Percentiles rank a stretch among this genome's conserved stretches.
These are phyloP conservation scores for Zoanthus solanderi DNA, from an alignment of 92 coral and sea anemone species.

Conservation along the genomic window DNA sequence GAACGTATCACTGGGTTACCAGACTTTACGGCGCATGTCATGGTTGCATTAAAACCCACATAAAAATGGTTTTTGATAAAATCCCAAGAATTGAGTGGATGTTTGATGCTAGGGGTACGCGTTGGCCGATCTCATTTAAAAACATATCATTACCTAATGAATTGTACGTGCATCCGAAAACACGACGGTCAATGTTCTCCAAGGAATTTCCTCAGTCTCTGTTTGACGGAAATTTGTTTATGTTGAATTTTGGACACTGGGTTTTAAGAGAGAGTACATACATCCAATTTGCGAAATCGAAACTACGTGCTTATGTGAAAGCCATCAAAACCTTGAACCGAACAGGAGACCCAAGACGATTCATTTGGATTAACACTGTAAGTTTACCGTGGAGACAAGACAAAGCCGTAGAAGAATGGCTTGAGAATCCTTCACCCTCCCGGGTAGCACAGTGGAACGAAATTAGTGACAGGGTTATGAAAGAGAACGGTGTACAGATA, in stretches of 20 bases:
- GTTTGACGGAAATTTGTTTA: constrained; percentile 82
- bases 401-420: constrained; percentile 88
- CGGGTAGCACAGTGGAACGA: constrained; percentile 83
- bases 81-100: constrained; percentile 99
- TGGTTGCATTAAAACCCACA: constrained; percentile 92
- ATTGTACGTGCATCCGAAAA: constrained; percentile 86
- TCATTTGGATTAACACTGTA: constrained; percentile 93
- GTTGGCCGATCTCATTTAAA: constrained; percentile 96
- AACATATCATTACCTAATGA: constrained; percentile 85
- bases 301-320: constrained; percentile 77
- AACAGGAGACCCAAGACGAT: constrained; percentile 65
- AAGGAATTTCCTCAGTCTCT: constrained; percentile 81
- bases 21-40: constrained; percentile 89
- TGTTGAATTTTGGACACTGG: constrained; percentile 99
- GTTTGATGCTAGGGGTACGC: constrained; percentile 98
- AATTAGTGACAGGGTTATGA: constrained; percentile 76
- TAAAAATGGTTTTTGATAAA: constrained; percentile 91
- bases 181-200: constrained; percentile 91
- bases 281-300: constrained; percentile 65
- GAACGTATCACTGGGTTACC: constrained; percentile 98
- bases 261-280: constrained; percentile 91
- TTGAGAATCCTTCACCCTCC: constrained; percentile 95
- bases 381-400: constrained; percentile 97
- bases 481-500: constrained; percentile 78
- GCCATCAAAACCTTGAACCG: constrained; percentile 79